Base-by-base conservation (phyloP, 2,113 vertebrate species). In the Gobio gobio region DNA sequence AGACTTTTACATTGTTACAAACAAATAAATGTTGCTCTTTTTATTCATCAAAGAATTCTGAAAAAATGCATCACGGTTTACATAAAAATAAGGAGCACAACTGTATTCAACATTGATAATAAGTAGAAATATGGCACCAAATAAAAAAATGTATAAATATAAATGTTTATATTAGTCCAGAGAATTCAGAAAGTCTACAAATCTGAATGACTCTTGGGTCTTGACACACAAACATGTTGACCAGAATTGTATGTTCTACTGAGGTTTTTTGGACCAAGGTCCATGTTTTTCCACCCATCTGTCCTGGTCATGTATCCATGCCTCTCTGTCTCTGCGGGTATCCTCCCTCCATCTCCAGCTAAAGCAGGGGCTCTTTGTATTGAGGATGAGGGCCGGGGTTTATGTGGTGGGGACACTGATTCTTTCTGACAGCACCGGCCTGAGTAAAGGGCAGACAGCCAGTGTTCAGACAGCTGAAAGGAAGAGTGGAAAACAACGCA, bases 381-480 rank as follows among this genome's bases (percentile, higher is more conserved):
- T 63, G 22, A 80, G 49, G 82, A 83, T 51, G 40, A 61, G 66
- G 78, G 79, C 68, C 10, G 78, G 80, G 78, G 77, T 78, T 45
- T 78, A 22, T 59, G 64, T 75, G 40, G 61, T 66, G 26, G 43
- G 78, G 83, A 89, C 85, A 82, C 83, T 90, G 88, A 88, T 90
- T 83, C 87, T 84, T 82, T 88, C 81, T 90, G 89, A 91, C 89
- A 90, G 90, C 54, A 45, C 61, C 70, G 82, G 72, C 86, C 83
- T 76, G 54, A 85, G 56, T 74, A 89, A 86, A 88, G 87, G 86
- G 88, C 86, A 87, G 64, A 56, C 66, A 68, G 87, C 87, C 89
- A 90, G 83, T 43, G 73, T 56, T 83, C 58, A 78, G 56, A 78
- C 84, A 89, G 90, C 89, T 90, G 86, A 87, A 85, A 24, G 77